Percentiles rank a stretch among this genome's conserved stretches.
Evolutionary conservation across 2,797 vertebrate genomes (phyloP).

Genomic region (Petrocephalus schoutedeni): DNA sequence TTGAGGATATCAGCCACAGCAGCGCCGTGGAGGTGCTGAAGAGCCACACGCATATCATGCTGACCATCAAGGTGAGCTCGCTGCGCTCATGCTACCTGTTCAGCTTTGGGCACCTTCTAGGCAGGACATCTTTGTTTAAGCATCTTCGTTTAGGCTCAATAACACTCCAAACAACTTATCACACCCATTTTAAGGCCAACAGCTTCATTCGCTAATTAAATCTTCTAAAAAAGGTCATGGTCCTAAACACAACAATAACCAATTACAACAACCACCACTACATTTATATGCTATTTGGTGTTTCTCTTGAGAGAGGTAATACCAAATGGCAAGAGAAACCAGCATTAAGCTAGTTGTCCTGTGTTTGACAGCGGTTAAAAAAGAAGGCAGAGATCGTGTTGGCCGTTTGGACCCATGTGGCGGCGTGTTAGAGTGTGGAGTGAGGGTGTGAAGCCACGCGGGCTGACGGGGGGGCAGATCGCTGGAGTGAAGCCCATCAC

Average conservation of each 20-base stretch:
- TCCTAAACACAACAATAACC: not conserved
- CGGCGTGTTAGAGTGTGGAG: slow-evolving; percentile 51
- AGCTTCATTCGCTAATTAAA: not conserved
- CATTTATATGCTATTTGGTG: not conserved
- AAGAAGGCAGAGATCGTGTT: slow-evolving; percentile 31
- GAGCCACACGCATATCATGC: slow-evolving; percentile 90
- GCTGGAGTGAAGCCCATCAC: slow-evolving; percentile 39
- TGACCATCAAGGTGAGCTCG: slow-evolving; percentile 83
- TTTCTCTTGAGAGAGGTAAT: not conserved
- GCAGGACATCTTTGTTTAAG: not conserved
- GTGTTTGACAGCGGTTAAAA: not conserved
- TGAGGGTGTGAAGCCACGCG: slow-evolving; percentile 42
- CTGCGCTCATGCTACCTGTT: not conserved
- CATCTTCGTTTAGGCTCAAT: not conserved
- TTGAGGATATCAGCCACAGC: slow-evolving; percentile 94
- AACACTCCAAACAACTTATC: not conserved
- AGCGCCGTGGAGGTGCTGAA: slow-evolving; percentile 93
- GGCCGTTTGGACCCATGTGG: slow-evolving; percentile 44
- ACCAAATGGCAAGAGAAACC: not conserved
- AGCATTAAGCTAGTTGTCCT: not conserved
- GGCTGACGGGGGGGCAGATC: slow-evolving; percentile 31
- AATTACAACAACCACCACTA: not conserved
- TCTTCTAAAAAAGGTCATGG: not conserved
- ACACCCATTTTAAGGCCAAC: not conserved
- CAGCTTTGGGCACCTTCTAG: not conserved